Percentiles rank a stretch among this genome's conserved stretches.
phyloP scores from a whole-genome alignment of 2,113 vertebrate genomes.

The Pygoscelis antarcticus region DNA sequence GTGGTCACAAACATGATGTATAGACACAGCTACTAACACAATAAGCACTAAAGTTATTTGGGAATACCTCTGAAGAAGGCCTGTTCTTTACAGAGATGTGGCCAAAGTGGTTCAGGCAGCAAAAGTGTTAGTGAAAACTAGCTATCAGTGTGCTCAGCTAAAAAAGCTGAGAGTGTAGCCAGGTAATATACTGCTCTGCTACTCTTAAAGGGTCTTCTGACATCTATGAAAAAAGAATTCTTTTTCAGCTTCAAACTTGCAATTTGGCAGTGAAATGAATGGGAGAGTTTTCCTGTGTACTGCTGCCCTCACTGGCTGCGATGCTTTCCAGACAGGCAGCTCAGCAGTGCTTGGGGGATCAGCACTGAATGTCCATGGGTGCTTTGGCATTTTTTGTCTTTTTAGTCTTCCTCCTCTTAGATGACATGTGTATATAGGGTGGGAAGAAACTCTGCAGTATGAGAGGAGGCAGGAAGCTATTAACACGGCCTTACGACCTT shows the following conservation, averaged over 20 bases:
- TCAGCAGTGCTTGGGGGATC: neutral
- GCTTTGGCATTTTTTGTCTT: neutral
- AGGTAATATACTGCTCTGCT: neutral
- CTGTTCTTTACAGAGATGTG: neutral
- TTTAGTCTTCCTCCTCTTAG: neutral
- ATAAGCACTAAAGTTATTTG: neutral
- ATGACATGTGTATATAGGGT: rapidly evolving
- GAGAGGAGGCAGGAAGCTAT: neutral
- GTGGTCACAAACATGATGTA: neutral
- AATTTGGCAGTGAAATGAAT: neutral
- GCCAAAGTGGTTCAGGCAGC: neutral
- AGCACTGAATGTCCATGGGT: no score
- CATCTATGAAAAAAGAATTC: neutral
- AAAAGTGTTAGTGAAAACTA: neutral
- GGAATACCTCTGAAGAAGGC: neutral
- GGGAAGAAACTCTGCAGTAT: neutral
- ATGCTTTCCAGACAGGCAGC: neutral
- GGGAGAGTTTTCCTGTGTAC: neutral
- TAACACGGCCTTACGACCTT: neutral
- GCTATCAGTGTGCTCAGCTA: neutral
- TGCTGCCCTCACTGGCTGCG: rapidly evolving
- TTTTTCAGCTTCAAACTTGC: neutral
- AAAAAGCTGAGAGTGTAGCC: neutral
- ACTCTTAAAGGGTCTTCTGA: neutral
- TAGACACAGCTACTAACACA: neutral